Percentiles rank a stretch among this genome's conserved stretches.
phyloP scores from a whole-genome alignment of 2,888 invertebrate genomes.

The Himalopsyche kuldschensis region DNA sequence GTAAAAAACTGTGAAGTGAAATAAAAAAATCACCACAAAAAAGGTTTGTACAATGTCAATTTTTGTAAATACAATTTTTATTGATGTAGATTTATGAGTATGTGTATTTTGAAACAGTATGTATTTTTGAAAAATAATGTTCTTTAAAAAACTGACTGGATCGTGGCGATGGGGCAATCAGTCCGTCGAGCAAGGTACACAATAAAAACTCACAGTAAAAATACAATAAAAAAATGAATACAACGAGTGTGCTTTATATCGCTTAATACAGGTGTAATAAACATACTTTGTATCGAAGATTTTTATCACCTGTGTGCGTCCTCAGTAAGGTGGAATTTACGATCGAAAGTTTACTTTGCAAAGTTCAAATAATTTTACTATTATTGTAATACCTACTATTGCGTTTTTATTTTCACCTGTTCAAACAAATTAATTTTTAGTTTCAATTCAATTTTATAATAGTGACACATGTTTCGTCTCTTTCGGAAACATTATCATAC shows the following conservation, averaged over 20 bases:
- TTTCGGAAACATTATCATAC: too few species aligned
- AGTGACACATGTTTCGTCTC: too few species aligned
- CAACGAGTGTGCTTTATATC: constrained; percentile 27
- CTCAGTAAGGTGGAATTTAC: not conserved
- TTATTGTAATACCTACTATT: too few species aligned
- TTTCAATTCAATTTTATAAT: too few species aligned
- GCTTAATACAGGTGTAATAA: not conserved
- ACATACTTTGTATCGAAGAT: not conserved
- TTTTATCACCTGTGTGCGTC: not conserved
- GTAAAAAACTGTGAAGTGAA: too few species aligned
- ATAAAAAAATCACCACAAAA: too few species aligned
- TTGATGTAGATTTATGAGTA: not conserved
- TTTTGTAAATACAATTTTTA: not conserved
- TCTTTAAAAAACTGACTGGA: not conserved
- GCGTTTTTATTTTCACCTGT: too few species aligned
- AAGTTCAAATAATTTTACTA: too few species aligned
- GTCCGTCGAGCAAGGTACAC: not conserved
- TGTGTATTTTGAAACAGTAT: too few species aligned
- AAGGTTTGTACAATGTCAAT: not conserved
- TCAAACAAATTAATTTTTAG: too few species aligned
- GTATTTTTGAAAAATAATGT: not conserved
- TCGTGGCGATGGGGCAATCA: not conserved
- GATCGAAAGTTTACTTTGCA: too few species aligned
- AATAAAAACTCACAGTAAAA: constrained; percentile 14
- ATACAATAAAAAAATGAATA: constrained; percentile 19